Evolutionary conservation across 92 coral and sea anemone species (phyloP), one percentile per base, ranked within the genome.

Genomic region (Actinostola sp.): DNA sequence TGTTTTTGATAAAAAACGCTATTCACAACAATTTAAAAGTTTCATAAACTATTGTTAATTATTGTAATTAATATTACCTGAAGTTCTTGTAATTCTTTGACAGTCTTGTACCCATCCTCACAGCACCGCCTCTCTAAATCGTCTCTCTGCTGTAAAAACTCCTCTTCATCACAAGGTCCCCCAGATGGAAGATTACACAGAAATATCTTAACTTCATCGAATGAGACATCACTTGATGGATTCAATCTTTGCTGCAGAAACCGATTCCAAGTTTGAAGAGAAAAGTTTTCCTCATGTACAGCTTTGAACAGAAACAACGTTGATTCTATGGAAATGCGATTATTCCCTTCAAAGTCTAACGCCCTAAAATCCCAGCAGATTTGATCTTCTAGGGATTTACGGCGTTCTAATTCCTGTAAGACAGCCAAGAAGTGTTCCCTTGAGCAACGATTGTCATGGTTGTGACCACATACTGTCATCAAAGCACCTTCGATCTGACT

Each of bases 351-450:
- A 19, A 80, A 85, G 66, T 94, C 98, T 27, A 94, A 82, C 14
- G 95, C 71, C 58, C 82, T 82, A 60, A 94, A 94, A 86, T 94
- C 98, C 98, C 98, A 94, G 19, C 53, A 80, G n/a, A 91, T 87
- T 69, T 89, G 91, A 39, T 94, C 95, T 67, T 94, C 98, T 2
- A 94, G 70, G n/a, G 72, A 46, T 79, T 76, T 82, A 11, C 98
- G 81, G 20, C 98, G 79, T 46, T 92, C 98, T 21, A 94, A 77
- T 61, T 94, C 98, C 31, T 86, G 77, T 46, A 94, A 69, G 2
- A 94, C 91, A 41, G 75, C 71, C 8, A 73, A 79, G 63, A 94
- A 94, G 45, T 94, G 71, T 21, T 94, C 98, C 10, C 93, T 84
- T 21, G 86, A 68, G 70, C 98, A 94, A 27, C 84, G 81, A 14